Evolutionary conservation across 2,113 vertebrate genomes (phyloP), one percentile per base, ranked within the genome.

Genomic region (Genyomyrus donnyi): DNA sequence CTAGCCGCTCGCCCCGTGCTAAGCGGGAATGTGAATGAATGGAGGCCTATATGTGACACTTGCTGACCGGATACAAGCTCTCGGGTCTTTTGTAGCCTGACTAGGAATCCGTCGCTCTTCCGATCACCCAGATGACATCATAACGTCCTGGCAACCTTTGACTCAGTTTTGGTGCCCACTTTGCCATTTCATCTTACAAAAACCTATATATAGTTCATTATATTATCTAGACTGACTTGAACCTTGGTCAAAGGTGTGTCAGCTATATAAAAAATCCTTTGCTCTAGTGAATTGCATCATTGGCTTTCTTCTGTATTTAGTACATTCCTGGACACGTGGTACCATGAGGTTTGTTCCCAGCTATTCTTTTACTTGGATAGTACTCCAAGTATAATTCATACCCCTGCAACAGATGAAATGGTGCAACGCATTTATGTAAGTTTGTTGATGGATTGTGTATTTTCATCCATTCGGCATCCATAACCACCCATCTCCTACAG

Each of bases 41-140:
- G 39, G n/a, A 62, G 80, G 42, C 35, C n/a, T 52, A n/a, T 42
- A 7, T 58, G 19, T 62, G 39, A 85, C 53, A 58, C 52, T 85
- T 42, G n/a, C 50, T 27, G 80, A 31, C 89, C 89, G 80, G 89
- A 89, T 66, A 21, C 50, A 56, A 56, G 19, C 13, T 87, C 49
- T 83, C 4, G n/a, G 17, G 88, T 83, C 27, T 45, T 80, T 80
- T 52, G 49, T 83, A 17, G 89, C 24, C 80, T 62, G 88, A 84
- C 17, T 48, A 21, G 58, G 62, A 27, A 74, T 74, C 24, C 13
- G 17, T 24, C 13, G 39, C 56, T 58, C 52, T 46, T 80, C 89
- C 35, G 39, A 89, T 89, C 89, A 85, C 21, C 42, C 39, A n/a
- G 56, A 84, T 85, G 89, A 89, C 89, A 48, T 89, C 80, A 89